Evolutionary conservation across 23 tunicate genomes (phyloP).

Genomic region (Aplidium turbinatum): DNA sequence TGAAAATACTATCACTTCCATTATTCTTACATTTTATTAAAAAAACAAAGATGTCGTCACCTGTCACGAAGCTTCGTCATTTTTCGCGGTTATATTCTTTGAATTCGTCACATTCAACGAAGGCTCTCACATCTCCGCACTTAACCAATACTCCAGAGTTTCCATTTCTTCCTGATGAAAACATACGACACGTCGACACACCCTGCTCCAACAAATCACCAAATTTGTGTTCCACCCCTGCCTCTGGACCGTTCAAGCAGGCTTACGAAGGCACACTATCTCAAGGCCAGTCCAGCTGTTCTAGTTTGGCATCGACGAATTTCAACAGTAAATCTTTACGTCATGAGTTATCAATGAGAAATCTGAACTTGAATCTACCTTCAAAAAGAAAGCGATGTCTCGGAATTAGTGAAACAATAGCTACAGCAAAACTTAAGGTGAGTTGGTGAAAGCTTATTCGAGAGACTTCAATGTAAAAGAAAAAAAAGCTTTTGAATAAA

Average conservation of each 20-base stretch:
- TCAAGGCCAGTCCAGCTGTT: too few species aligned
- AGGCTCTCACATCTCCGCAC: background rate
- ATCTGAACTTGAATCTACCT: too few species aligned
- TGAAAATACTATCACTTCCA: too few species aligned
- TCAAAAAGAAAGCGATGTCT: background rate
- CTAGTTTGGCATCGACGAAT: background rate
- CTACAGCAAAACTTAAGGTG: background rate
- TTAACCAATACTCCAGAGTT: constrained; percentile 10
- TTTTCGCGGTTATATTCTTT: constrained; percentile 42
- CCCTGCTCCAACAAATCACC: constrained; percentile 17
- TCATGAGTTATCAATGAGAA: too few species aligned
- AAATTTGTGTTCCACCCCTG: constrained; percentile 28
- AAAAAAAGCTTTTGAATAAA: too few species aligned
- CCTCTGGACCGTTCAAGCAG: background rate
- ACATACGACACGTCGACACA: background rate
- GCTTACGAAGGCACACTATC: background rate
- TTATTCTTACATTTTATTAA: too few species aligned
- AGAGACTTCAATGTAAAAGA: too few species aligned
- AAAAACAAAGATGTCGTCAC: constrained; percentile 36
- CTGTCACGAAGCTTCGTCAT: constrained; percentile 38
- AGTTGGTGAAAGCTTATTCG: background rate
- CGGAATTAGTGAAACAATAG: background rate
- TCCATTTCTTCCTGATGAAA: constrained; percentile 6
- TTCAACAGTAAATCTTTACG: background rate
- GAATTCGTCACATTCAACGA: background rate